phyloP scores from a whole-genome alignment of 2,888 invertebrate species.

The Zhengitettix transpicula region DNA sequence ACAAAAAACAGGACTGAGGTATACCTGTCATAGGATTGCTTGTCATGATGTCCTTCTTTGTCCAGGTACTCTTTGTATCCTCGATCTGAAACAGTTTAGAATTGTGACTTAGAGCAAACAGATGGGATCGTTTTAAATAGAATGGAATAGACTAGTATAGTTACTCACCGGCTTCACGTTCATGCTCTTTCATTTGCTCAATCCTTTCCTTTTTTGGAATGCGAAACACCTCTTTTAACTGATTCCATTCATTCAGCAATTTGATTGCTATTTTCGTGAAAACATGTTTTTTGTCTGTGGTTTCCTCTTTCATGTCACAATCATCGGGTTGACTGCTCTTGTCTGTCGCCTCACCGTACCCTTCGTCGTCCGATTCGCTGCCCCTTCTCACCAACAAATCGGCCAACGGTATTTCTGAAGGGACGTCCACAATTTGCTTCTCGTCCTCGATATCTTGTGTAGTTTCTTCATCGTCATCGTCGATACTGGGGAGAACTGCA shows the following conservation, averaged over 20 bases:
- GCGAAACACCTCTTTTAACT: constrained; percentile 55
- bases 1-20: too few species aligned
- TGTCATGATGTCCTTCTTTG: constrained; percentile 15
- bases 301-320: constrained; percentile 6
- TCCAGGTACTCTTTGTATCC: constrained; percentile 27
- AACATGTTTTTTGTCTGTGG: constrained; percentile 16
- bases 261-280: constrained; percentile 41
- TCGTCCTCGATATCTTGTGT: constrained; percentile 8
- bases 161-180: constrained; percentile 63
- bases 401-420: neutral
- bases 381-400: neutral
- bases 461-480: constrained; percentile 8
- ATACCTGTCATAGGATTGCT: constrained; percentile 23
- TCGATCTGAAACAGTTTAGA: constrained; percentile 19
- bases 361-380: constrained; percentile 6
- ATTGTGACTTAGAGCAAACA: too few species aligned
- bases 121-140: too few species aligned
- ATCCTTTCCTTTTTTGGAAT: constrained; percentile 89
- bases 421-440: constrained; percentile 10
- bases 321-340: constrained; percentile 14
- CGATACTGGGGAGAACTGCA: constrained; percentile 4
- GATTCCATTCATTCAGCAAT: constrained; percentile 56
- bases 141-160: too few species aligned
- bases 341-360: constrained; percentile 17
- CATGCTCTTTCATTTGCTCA: constrained; percentile 90